Evolutionary conservation across 2,113 vertebrate genomes (phyloP), one percentile per base, ranked within the genome.

Genomic region (Pterocles gutturalis): DNA sequence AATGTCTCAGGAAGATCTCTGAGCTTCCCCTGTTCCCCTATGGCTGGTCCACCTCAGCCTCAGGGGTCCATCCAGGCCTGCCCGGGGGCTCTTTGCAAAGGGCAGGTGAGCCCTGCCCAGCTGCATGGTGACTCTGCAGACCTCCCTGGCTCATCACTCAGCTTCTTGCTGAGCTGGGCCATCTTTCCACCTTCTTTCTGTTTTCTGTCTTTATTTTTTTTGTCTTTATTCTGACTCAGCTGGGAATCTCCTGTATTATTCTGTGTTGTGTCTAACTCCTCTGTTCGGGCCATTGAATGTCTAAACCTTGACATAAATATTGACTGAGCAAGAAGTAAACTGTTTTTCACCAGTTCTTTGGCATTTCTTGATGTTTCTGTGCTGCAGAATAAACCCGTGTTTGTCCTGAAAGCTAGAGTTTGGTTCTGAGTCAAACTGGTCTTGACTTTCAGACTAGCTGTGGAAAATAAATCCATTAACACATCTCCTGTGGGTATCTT

Each of bases 51-150:
- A 66, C 12, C 24, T 71, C 24, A 66, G 28, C 31, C 69, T 51
- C 25, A 17, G 58, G 17, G 9, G 7, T 62, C 25, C 21, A 17
- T 29, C 9, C 0, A 1, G 29, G 4, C 43, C 13, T 72, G 48
- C 34, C 31, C 14, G 17, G 13, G 41, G 28, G 4, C n/a, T 89
- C 38, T 11, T 1, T 73, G 55, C 25, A 66, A 60, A 48, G 54
- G n/a, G 26, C 43, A 26, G 31, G 20, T 0, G 1, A 80, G 26
- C n/a, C 31, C 19, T 78, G 45, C 18, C 24, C 19, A 11, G 15
- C 51, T 38, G 20, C 7, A 9, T 6, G n/a, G 25, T 20, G 8
- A 64, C n/a, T 71, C 25, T 66, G 15, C 45, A 70, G 76, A 49
- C 38, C 31, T 58, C 21, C 5, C 26, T 80, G 28, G 20, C 53